Conservation (phyloP, 2,888 invertebrate genomes). For the Ophioninae sp. region DNA sequence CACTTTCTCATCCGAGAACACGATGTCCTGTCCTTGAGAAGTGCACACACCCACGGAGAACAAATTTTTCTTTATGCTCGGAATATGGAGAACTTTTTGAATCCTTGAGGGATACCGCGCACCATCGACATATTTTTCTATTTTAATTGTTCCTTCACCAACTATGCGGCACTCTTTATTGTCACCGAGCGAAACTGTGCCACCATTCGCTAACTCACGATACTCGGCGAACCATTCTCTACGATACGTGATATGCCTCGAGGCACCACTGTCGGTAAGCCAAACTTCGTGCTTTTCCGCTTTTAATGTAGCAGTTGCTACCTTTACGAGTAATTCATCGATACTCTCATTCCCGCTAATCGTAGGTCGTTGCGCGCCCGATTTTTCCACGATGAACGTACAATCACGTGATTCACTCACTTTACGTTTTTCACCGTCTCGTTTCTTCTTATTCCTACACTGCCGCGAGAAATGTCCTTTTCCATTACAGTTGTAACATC, state of each 20-base stretch:
- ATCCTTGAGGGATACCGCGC: neutral
- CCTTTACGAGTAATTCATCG: neutral
- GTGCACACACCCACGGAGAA: no score
- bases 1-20: no score
- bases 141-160: conserved; percentile 4
- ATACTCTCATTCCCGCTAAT: neutral
- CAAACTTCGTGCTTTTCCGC: neutral
- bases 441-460: neutral
- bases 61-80: conserved; percentile 4
- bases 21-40: no score
- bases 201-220: conserved; percentile 3
- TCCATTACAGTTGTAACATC: neutral
- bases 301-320: neutral
- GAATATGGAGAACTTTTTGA: conserved; percentile 12
- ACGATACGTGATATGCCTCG: conserved; percentile 4
- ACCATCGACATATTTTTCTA: neutral
- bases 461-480: neutral
- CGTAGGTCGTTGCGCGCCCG: neutral
- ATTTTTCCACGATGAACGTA: conserved; percentile 35
- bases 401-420: conserved; percentile 4
- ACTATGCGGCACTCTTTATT: neutral
- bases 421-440: neutral
- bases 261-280: conserved; percentile 20
- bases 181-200: conserved; percentile 11
- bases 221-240: conserved; percentile 11